phyloP scores from a whole-genome alignment of 2,888 invertebrate species.

The Coecobrya sp. region DNA sequence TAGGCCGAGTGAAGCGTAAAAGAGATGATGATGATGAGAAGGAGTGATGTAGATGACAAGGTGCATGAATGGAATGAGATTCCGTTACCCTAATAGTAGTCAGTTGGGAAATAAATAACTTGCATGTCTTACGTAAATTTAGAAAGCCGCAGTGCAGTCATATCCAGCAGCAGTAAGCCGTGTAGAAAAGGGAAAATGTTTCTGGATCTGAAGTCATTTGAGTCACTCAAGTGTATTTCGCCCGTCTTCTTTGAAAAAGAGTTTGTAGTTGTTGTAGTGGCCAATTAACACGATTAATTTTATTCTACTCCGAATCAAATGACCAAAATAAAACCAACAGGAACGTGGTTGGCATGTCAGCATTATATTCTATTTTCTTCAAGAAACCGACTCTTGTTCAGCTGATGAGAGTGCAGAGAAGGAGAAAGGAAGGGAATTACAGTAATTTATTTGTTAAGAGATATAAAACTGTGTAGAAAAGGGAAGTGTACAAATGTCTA shows the following conservation, averaged over 20 bases:
- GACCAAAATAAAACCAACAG: slow-evolving; percentile 12
- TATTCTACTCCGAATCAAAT: slow-evolving; percentile 3
- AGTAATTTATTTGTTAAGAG: slow-evolving; percentile 29
- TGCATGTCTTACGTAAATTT: slow-evolving; percentile 15
- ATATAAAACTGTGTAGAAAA: slow-evolving; percentile 11
- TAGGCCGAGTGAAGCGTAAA: too few relatives aligned
- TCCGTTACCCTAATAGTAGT: not conserved
- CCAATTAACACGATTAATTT: slow-evolving; percentile 45
- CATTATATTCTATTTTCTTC: not conserved
- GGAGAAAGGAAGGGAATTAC: not conserved
- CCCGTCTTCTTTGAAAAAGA: not conserved
- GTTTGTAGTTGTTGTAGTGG: slow-evolving; percentile 1
- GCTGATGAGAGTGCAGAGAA: not conserved
- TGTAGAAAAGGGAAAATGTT: not conserved
- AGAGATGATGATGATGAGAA: not conserved
- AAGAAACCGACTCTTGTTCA: not conserved
- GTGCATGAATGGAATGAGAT: not conserved
- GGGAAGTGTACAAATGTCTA: slow-evolving; percentile 12
- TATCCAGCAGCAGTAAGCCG: not conserved
- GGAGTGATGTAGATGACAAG: not conserved
- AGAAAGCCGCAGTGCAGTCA: slow-evolving; percentile 1
- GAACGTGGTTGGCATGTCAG: not conserved
- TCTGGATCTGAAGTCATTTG: not conserved
- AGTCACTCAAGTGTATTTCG: not conserved
- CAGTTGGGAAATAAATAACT: not conserved